These are phyloP conservation scores for Erithacus rubecula DNA, from an alignment of 2,797 vertebrate genomes.

Conservation along the genomic window DNA sequence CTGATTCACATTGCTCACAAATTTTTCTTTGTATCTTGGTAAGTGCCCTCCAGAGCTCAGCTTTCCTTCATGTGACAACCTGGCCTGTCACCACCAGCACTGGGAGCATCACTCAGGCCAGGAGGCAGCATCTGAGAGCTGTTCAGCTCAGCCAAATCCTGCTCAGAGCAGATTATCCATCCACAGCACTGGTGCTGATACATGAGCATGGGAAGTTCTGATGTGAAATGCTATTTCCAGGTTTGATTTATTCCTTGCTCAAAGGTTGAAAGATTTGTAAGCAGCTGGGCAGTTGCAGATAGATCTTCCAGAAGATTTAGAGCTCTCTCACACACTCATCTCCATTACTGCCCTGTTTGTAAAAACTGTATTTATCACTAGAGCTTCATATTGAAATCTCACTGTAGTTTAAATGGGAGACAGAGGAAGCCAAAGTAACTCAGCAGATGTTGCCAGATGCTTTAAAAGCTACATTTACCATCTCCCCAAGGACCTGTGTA, in stretches of 20 bases:
- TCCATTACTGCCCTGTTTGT: background rate
- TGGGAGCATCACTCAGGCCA: too few relatives aligned
- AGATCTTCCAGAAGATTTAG: background rate
- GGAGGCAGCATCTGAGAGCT: too few relatives aligned
- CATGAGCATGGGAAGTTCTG: accelerated
- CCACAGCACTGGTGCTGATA: accelerated
- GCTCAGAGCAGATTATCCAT: background rate
- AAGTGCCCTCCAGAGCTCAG: background rate
- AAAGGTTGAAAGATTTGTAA: background rate
- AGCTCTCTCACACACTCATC: background rate
- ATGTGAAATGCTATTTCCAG: background rate
- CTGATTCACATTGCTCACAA: background rate
- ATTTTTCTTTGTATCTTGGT: background rate
- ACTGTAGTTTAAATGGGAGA: background rate
- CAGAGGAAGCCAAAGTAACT: background rate
- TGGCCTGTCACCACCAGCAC: too few relatives aligned
- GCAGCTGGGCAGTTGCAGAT: background rate
- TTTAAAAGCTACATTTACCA: conserved; percentile 9
- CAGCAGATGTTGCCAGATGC: background rate
- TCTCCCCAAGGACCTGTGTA: background rate
- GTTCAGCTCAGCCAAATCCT: background rate
- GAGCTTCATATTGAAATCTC: background rate
- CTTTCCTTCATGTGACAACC: too few relatives aligned
- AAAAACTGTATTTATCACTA: background rate
- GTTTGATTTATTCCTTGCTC: background rate